Evolutionary conservation across 2,888 invertebrate genomes (phyloP), one percentile per base, ranked within the genome.

Genomic region (Caenorhabditis zanzibari): DNA sequence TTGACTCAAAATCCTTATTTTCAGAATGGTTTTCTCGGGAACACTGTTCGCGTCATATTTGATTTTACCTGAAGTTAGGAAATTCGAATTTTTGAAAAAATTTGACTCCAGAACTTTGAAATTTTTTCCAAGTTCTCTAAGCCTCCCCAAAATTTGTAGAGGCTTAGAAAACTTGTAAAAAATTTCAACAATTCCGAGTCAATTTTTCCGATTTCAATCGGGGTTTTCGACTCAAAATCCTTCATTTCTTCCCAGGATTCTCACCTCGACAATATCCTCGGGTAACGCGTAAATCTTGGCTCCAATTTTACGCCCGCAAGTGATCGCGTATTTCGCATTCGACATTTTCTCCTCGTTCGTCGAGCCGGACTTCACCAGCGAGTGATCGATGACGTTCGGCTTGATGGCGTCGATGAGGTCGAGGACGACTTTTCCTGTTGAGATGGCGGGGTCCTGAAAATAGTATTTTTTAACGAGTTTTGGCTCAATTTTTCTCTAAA

Each of bases 31-130:
- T n/a, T n/a, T n/a, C n/a, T n/a, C 35, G 99, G 98, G 94, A 99
- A 99, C 89, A 99, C 96, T 4, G 99, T 99, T 98, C 99, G 97
- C 81, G 99, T 96, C 97, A 99, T 97, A 94, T 98, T 99, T 77
- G 96, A 96, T 93, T 98, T 98, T 26, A 97, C 95, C 61, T 89
- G 74, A 41, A 88, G 79, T n/a, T n/a, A 7, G 28, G 47, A 49
- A 61, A 35, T 44, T 19, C 1, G n/a, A 52, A 64, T 56, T 56
- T 41, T 41, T 41, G 41, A 41, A 41, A 41, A 41, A 41, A 10
- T n/a, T n/a, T n/a, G n/a, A n/a, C n/a, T n/a, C 16, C 5, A 7
- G 12, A 38, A 38, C 5, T 38, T 38, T 12, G 38, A 38, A 38
- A 47, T 47, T 47, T 14, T 59, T 28, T 24, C 22, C 4, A 16